Conservation (phyloP, 2,888 invertebrate species). For the Capitulum mitella region DNA sequence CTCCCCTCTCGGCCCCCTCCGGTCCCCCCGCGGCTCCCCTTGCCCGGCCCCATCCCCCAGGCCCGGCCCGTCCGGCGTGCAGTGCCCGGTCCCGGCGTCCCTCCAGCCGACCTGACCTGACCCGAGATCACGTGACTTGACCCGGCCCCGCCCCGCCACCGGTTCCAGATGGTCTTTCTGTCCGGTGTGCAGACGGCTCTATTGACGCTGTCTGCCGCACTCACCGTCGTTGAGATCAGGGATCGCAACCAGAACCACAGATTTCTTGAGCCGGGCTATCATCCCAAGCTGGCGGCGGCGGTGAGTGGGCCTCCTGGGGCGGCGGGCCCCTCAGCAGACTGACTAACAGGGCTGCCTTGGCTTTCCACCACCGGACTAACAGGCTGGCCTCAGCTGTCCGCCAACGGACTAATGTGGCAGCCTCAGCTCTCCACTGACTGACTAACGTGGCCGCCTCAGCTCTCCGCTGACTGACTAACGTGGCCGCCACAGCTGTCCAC, state of each 20-base stretch:
- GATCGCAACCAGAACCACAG: constrained; percentile 33
- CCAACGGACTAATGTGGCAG: no score
- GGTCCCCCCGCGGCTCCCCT: constrained; percentile 35
- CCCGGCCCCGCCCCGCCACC: neutral
- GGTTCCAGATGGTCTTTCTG: neutral
- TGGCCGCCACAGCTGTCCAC: no score
- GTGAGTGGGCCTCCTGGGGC: constrained; percentile 38
- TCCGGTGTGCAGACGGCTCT: neutral
- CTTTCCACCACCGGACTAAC: no score
- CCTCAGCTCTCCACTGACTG: no score
- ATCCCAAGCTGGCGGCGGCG: constrained; percentile 37
- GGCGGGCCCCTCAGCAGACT: no score
- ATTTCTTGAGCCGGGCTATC: constrained; percentile 36
- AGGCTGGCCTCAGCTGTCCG: no score
- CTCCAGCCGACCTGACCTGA: neutral
- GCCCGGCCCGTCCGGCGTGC: neutral
- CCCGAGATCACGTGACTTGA: neutral
- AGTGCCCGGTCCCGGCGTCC: no score
- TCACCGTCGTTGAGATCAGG: constrained; percentile 29
- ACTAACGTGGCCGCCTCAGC: no score
- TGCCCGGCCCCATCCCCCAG: neutral
- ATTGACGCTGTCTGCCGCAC: neutral
- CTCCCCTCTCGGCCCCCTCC: no score
- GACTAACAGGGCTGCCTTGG: no score
- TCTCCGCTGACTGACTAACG: no score